phyloP scores from a whole-genome alignment of 1,140 invertebrate genomes.

The Leucophenga varia region DNA sequence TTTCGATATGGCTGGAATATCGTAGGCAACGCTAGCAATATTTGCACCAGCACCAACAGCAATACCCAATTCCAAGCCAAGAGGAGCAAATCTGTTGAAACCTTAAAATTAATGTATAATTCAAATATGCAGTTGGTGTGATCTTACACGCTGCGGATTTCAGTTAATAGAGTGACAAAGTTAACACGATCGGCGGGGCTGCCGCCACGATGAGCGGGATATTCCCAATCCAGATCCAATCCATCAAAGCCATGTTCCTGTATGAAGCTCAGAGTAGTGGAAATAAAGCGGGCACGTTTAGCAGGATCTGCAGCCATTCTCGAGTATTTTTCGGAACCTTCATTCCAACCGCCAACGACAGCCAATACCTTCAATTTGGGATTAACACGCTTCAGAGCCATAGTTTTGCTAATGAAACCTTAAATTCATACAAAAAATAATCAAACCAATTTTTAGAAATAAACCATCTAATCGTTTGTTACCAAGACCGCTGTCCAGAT shows the following conservation, averaged over 20 bases:
- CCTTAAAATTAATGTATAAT: too few species aligned
- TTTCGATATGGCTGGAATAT: slow-evolving; percentile 59
- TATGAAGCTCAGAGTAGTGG: slow-evolving; percentile 59
- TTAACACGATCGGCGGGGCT: slow-evolving; percentile 57
- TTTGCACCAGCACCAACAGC: slow-evolving; percentile 63
- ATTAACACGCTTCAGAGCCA: slow-evolving; percentile 60
- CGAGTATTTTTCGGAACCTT: slow-evolving; percentile 67
- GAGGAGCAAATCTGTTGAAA: slow-evolving; percentile 54
- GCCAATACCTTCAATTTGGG: slow-evolving; percentile 67
- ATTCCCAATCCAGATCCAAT: slow-evolving; percentile 71
- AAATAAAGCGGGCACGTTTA: slow-evolving; percentile 57
- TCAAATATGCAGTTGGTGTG: too few species aligned
- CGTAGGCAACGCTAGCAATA: slow-evolving; percentile 62
- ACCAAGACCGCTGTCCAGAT: slow-evolving; percentile 57
- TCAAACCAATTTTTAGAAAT: too few species aligned
- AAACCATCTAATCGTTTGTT: too few species aligned
- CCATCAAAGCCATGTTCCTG: slow-evolving; percentile 64
- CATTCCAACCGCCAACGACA: slow-evolving; percentile 76
- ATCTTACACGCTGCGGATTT: slow-evolving; percentile 59
- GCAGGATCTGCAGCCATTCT: slow-evolving; percentile 55
- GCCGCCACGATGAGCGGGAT: slow-evolving; percentile 61
- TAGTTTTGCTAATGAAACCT: slow-evolving; percentile 37
- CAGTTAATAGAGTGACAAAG: slow-evolving; percentile 58
- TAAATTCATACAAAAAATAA: too few species aligned
- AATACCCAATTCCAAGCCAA: slow-evolving; percentile 61